Evolutionary conservation across 2,888 invertebrate genomes (phyloP).

Genomic region (Brachypterus glaber): DNA sequence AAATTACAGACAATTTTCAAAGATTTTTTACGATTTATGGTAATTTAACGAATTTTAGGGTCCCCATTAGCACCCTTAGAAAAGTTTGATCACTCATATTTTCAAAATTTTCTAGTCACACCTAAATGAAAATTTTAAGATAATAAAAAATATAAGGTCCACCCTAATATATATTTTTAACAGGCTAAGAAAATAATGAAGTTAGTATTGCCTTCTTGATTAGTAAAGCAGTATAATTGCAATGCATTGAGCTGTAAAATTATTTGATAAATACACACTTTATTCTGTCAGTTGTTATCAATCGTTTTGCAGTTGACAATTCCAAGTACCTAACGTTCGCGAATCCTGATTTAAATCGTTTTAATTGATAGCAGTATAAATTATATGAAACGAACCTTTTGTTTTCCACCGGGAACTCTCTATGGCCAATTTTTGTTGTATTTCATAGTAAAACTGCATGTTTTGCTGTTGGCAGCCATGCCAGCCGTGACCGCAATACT

Average conservation of each 20-base stretch:
- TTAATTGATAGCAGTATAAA: slow-evolving; percentile 2
- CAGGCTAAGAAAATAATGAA: no score
- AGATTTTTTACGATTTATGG: no score
- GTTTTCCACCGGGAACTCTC: neutral
- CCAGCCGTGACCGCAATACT: slow-evolving; percentile 18
- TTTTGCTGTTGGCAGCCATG: slow-evolving; percentile 22
- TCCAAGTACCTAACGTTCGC: slow-evolving; percentile 8
- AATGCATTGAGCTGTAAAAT: slow-evolving; percentile 3
- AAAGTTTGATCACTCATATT: no score
- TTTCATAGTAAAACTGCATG: slow-evolving; percentile 21
- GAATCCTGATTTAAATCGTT: slow-evolving; percentile 1
- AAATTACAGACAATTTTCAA: no score
- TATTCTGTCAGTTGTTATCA: slow-evolving; percentile 12
- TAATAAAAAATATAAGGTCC: no score
- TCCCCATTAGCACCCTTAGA: no score
- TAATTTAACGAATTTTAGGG: no score
- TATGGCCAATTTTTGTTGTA: slow-evolving; percentile 21
- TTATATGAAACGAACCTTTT: neutral
- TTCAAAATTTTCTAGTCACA: no score
- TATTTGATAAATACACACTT: slow-evolving; percentile 7
- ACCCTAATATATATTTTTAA: no score
- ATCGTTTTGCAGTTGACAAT: slow-evolving; percentile 15
- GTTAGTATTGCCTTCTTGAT: no score
- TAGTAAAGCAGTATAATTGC: slow-evolving; percentile 4
- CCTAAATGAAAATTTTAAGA: no score